Percentiles rank a stretch among this genome's conserved stretches.
These are phyloP conservation scores for Norana najaformis DNA, from an alignment of 2,888 invertebrate genomes.

Conservation along the genomic window DNA sequence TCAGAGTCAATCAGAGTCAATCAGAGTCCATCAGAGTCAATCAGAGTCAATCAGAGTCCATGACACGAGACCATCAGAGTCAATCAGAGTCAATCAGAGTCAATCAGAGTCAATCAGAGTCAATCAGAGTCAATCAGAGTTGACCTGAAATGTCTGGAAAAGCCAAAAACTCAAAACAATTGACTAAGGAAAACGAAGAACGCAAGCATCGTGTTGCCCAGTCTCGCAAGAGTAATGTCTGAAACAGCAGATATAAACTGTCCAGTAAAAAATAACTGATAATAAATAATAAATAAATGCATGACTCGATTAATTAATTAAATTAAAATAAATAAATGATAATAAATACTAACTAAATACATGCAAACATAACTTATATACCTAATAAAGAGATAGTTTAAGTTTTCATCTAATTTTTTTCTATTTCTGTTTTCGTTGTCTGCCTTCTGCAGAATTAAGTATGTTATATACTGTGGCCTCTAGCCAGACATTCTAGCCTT, in stretches of 20 bases:
- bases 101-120: too few relatives aligned
- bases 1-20: too few relatives aligned
- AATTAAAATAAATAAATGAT: too few relatives aligned
- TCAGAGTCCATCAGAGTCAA: conserved; percentile 13
- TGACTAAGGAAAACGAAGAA: not conserved
- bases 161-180: not conserved
- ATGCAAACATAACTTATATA: too few relatives aligned
- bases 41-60: too few relatives aligned
- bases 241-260: not conserved
- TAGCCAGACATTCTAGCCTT: too few relatives aligned
- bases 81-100: conserved; percentile 1
- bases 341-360: not conserved
- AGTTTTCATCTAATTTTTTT: not conserved
- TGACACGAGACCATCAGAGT: not conserved
- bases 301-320: too few relatives aligned
- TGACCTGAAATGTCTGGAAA: not conserved
- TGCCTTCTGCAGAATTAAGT: not conserved
- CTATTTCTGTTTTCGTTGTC: not conserved
- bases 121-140: too few relatives aligned
- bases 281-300: not conserved
- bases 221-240: too few relatives aligned
- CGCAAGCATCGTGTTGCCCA: not conserved
- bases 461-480: not conserved
- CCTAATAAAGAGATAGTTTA: not conserved
- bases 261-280: not conserved